A percentile compares a stretch with the other conserved stretches of the same genome.
These are phyloP conservation scores for Lepetodrilus schrolli DNA, from an alignment of 2,888 invertebrate species.

Conservation along the genomic window DNA sequence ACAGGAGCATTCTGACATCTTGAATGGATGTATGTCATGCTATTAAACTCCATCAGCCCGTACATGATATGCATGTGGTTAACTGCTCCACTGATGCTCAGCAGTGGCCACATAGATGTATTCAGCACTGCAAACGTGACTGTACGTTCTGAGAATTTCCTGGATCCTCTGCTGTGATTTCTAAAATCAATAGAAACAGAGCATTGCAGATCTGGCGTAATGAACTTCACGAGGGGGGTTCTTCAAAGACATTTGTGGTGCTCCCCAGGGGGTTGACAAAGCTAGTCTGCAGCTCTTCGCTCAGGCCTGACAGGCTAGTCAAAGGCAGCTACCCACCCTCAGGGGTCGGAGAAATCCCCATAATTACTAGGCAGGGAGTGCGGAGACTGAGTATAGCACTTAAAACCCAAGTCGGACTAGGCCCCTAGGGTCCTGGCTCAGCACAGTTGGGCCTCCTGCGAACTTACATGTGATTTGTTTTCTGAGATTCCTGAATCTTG, in stretches of 20 bases:
- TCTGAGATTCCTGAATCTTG: too few relatives aligned
- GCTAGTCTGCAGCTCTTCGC: background rate
- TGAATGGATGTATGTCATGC: too few relatives aligned
- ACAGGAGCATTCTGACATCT: too few relatives aligned
- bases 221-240: conserved; percentile 25
- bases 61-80: too few relatives aligned
- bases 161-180: conserved; percentile 12
- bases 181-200: conserved; percentile 19
- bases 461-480: conserved; percentile 5
- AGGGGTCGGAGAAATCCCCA: conserved; percentile 24
- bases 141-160: background rate
- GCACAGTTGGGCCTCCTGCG: conserved; percentile 12
- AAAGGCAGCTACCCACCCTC: conserved; percentile 28
- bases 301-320: conserved; percentile 4
- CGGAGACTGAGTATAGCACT: conserved; percentile 9
- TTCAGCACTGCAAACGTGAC: conserved; percentile 3
- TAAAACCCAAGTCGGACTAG: background rate
- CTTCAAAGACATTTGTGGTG: conserved; percentile 7
- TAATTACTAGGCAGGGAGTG: conserved; percentile 29
- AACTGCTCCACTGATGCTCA: background rate
- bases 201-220: conserved; percentile 13
- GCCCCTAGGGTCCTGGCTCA: background rate
- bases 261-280: background rate
- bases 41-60: too few relatives aligned
- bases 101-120: background rate